Evolutionary conservation across 1,140 invertebrate species (phyloP), one percentile per base, ranked within the genome.

Genomic region (Rhyacophila brunnea): DNA sequence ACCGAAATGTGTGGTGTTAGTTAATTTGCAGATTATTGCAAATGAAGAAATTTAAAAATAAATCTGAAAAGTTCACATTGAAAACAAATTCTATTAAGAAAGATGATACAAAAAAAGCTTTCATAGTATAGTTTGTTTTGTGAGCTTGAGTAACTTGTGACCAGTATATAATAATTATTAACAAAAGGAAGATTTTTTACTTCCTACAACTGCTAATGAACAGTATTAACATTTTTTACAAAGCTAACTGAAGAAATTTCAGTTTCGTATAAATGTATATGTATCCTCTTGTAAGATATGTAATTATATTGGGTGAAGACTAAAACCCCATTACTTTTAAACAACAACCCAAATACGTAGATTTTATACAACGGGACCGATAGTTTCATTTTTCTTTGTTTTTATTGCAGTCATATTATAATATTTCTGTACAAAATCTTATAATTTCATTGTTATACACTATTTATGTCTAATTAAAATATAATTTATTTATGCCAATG

Each of bases 381-480:
- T 64, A 54, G 48, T 63, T 58, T 58, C 55, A 64, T 64, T 64
- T 58, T 60, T 59, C 42, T 52, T 64, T 64, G 57, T 64, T 59
- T 63, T 63, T 54, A 52, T 62, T 58, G 42, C 47, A 48, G 40
- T 57, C 9, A 63, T 56, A 50, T 64, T 42, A 43, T 63, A 54
- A 55, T 28, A 51, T 42, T 58, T 64, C 56, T 64, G 49, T 64
- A 60, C 35, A 58, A 64, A 60, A 54, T 59, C 56, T 13, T 57
- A 44, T 64, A 53, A 64, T 56, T 60, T 58, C 50, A 45, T 60
- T 59, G 57, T 64, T 60, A 59, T 56, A 19, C 52, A 57, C 47
- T 60, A 57, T 64, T 59, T 60, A 56, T 56, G 42, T 64, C 28
- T 63, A 54, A 58, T 57, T 52, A 32, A 52, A 54, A 48, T 40